phyloP scores from a whole-genome alignment of 2,888 invertebrate genomes.

The Dryobota labecula region DNA sequence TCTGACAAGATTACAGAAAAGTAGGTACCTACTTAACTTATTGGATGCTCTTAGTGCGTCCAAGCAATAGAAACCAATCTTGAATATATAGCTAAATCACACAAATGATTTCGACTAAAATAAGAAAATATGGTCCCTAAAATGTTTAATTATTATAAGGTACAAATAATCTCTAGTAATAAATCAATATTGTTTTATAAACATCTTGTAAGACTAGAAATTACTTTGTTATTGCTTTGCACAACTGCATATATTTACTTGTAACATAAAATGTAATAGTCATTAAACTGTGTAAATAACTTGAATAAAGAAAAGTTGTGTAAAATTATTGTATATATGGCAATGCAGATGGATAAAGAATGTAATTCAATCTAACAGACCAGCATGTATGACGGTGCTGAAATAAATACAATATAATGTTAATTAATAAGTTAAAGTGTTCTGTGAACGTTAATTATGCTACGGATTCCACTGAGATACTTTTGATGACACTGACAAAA shows the following conservation, averaged over 20 bases:
- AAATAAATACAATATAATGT: conserved; percentile 1
- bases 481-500: not conserved
- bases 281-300: conserved; percentile 17
- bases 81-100: not conserved
- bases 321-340: not conserved
- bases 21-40: not conserved
- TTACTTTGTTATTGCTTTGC: conserved; percentile 19
- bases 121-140: conserved; percentile 11
- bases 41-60: not conserved
- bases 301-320: not conserved
- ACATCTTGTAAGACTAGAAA: conserved; percentile 12
- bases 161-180: conserved; percentile 14
- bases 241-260: not conserved
- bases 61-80: not conserved
- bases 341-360: not conserved
- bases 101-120: not conserved
- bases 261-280: not conserved
- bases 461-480: no score
- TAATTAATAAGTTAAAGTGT: not conserved
- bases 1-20: not conserved
- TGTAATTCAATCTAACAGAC: not conserved
- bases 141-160: not conserved
- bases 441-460: not conserved
- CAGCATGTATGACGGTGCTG: no score
- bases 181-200: conserved; percentile 31